Conservation (phyloP, 1,140 invertebrate genomes). For the Coenobita brevimanus region DNA sequence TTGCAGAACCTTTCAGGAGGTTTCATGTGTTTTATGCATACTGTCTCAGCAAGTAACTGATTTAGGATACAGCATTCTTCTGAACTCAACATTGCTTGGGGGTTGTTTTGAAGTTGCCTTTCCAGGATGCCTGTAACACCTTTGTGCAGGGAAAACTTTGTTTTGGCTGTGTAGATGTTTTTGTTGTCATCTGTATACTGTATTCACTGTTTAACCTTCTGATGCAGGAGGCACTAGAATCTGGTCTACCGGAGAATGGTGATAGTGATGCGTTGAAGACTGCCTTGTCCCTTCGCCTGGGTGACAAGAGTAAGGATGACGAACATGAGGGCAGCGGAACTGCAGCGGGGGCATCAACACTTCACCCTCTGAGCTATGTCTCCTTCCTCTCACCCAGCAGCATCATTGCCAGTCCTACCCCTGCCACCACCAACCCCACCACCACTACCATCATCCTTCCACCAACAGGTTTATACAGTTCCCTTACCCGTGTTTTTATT, state of each 20-base stretch:
- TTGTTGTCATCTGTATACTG: neutral
- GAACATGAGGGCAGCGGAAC: neutral
- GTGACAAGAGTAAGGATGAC: neutral
- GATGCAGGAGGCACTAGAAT: slow-evolving; percentile 8
- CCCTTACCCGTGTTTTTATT: neutral
- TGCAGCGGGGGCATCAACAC: neutral
- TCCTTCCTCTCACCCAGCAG: slow-evolving; percentile 1
- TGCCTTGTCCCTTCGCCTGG: neutral
- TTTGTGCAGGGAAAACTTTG: no score
- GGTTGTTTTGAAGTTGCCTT: no score
- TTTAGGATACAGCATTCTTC: no score
- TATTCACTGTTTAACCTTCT: neutral
- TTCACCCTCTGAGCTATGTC: neutral
- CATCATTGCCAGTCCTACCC: neutral
- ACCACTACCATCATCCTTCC: slow-evolving; percentile 9
- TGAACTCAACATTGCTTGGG: no score
- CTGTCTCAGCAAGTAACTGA: no score
- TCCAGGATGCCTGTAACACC: no score
- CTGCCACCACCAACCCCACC: neutral
- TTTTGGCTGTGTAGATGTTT: neutral
- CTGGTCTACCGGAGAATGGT: slow-evolving; percentile 26
- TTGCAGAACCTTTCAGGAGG: no score
- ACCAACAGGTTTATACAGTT: slow-evolving; percentile 8
- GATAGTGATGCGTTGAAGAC: slow-evolving; percentile 31
- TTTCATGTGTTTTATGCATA: no score